Conservation (phyloP, 2,888 invertebrate genomes). For the Agrotis exclamationis region DNA sequence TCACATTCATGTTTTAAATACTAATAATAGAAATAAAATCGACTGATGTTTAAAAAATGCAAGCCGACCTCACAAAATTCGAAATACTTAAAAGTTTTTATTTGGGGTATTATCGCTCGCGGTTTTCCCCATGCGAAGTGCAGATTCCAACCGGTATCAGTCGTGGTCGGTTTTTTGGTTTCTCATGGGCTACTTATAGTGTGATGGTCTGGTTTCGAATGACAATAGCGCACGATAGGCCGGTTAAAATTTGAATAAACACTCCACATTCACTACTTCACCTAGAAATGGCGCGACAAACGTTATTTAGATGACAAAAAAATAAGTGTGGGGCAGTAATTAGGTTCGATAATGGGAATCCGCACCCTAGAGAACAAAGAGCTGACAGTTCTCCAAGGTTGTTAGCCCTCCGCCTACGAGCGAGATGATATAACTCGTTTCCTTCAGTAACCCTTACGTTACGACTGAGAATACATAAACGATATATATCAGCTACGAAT, state of each 20-base stretch:
- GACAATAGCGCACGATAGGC: slow-evolving; percentile 32
- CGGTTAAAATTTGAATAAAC: slow-evolving; percentile 33
- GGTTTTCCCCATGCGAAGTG: slow-evolving; percentile 47
- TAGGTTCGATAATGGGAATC: slow-evolving; percentile 10
- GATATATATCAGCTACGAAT: slow-evolving; percentile 53
- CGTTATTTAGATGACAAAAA: slow-evolving; percentile 13
- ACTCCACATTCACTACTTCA: slow-evolving; percentile 34
- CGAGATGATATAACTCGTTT: slow-evolving; percentile 58
- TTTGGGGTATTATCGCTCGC: slow-evolving; percentile 30
- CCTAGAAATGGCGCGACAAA: slow-evolving; percentile 22
- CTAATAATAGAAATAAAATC: slow-evolving; percentile 2
- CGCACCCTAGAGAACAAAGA: slow-evolving; percentile 41
- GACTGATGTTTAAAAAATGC: not conserved
- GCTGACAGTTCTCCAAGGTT: slow-evolving; percentile 43
- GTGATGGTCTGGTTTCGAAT: slow-evolving; percentile 41
- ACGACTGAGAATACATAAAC: slow-evolving; percentile 43
- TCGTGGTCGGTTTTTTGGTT: slow-evolving; percentile 41
- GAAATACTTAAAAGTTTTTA: slow-evolving; percentile 21
- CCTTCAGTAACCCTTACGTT: slow-evolving; percentile 50
- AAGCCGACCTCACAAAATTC: slow-evolving; percentile 1
- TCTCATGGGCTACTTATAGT: slow-evolving; percentile 44
- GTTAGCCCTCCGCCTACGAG: slow-evolving; percentile 53
- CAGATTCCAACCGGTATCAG: slow-evolving; percentile 39
- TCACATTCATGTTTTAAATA: slow-evolving; percentile 19
- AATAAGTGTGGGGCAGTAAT: slow-evolving; percentile 5